Conservation (phyloP, 2,888 invertebrate species). For the Alsophila aescularia region DNA sequence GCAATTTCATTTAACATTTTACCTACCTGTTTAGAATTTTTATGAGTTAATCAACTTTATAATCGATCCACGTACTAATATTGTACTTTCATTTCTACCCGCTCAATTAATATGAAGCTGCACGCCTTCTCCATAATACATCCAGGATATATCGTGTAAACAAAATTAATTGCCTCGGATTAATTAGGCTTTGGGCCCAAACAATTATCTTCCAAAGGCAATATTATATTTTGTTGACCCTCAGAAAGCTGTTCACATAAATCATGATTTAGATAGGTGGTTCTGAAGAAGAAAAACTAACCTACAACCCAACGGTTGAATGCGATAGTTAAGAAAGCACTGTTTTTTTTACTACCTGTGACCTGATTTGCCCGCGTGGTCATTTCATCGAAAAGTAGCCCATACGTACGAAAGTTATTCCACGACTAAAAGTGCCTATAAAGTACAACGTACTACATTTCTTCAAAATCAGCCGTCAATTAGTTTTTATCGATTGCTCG, state of each 20-base stretch:
- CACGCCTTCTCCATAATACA: conserved; percentile 2
- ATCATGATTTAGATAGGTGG: conserved; percentile 12
- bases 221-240: conserved; percentile 21
- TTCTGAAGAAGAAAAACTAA: conserved; percentile 8
- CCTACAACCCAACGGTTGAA: conserved; percentile 13
- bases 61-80: not conserved
- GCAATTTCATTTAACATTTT: no score
- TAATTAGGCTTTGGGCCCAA: conserved; percentile 29
- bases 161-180: conserved; percentile 28
- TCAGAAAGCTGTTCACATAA: conserved; percentile 16
- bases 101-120: not conserved
- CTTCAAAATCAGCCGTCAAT: no score
- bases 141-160: conserved; percentile 11
- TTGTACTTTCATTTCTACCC: not conserved
- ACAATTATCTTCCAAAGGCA: conserved; percentile 24
- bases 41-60: not conserved
- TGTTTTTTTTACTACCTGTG: no score
- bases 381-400: no score
- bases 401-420: no score
- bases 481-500: no score
- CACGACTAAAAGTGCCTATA: no score
- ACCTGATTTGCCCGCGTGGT: no score
- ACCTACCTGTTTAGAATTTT: no score
- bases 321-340: conserved; percentile 1
- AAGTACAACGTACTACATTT: no score